Conservation (phyloP, 2,797 vertebrate genomes). For the Prunella strophiata region DNA sequence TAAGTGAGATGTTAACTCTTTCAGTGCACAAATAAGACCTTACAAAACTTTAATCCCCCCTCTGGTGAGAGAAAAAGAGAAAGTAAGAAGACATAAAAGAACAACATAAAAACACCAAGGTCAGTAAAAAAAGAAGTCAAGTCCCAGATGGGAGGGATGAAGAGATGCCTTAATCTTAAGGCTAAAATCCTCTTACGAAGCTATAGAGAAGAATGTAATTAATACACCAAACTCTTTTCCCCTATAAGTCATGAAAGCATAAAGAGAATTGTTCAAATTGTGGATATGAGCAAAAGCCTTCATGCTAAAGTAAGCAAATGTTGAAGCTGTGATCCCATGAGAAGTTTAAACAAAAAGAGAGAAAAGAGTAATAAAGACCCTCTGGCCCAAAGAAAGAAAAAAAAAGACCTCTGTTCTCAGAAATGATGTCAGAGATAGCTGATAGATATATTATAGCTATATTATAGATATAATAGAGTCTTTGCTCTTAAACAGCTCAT, state of each 20-base stretch:
- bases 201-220: background rate
- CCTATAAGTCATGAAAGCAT: background rate
- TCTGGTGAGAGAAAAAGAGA: background rate
- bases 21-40: background rate
- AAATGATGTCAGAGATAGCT: background rate
- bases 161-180: background rate
- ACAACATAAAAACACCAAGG: background rate
- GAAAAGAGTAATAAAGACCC: background rate
- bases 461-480: background rate
- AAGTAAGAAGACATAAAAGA: background rate
- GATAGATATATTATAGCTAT: too few relatives aligned
- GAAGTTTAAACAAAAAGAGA: background rate
- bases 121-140: background rate
- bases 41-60: background rate
- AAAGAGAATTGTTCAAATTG: background rate
- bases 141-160: background rate
- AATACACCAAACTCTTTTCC: background rate
- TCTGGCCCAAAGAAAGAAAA: background rate
- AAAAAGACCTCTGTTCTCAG: background rate
- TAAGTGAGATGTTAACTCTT: background rate
- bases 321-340: background rate
- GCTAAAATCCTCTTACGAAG: background rate
- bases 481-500: background rate
- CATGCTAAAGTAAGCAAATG: background rate
- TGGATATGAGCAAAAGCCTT: background rate